phyloP scores from a whole-genome alignment of 2,888 invertebrate genomes.

The Epinotia demarniana region DNA sequence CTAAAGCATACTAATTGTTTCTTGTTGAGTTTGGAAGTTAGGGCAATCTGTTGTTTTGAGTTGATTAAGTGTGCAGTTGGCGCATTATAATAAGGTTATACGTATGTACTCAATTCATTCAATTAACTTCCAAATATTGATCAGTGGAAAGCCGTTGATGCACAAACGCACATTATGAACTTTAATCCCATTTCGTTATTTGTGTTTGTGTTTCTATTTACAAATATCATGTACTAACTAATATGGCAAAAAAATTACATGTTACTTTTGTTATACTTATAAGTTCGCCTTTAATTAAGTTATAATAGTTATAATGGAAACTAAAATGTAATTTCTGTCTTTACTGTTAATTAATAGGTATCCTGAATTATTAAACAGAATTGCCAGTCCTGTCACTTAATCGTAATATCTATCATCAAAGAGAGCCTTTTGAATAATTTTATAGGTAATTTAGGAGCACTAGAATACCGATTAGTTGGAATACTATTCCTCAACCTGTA shows the following conservation, averaged over 20 bases:
- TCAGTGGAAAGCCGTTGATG: neutral
- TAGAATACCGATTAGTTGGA: conserved; percentile 10
- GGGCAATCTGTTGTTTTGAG: conserved; percentile 37
- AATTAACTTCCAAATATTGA: neutral
- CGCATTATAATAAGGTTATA: conserved; percentile 33
- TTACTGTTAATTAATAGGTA: neutral
- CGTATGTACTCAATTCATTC: too few relatives aligned
- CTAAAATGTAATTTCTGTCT: neutral
- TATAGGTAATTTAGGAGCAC: conserved; percentile 13
- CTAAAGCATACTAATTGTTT: conserved; percentile 43
- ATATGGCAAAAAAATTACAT: neutral
- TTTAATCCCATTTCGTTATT: neutral
- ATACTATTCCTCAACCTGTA: conserved; percentile 7
- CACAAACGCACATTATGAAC: neutral
- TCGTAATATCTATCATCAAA: conserved; percentile 16
- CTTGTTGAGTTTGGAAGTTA: conserved; percentile 35
- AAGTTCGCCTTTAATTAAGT: neutral
- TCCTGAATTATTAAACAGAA: conserved; percentile 8
- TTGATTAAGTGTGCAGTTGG: conserved; percentile 40
- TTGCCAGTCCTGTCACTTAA: conserved; percentile 2
- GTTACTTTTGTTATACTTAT: neutral
- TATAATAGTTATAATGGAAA: neutral
- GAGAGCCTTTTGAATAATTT: conserved; percentile 15
- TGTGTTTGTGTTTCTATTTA: neutral
- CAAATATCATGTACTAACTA: neutral